These are phyloP conservation scores for Uropsilus gracilis DNA, from an alignment of 2,113 vertebrate genomes.

Conservation along the genomic window DNA sequence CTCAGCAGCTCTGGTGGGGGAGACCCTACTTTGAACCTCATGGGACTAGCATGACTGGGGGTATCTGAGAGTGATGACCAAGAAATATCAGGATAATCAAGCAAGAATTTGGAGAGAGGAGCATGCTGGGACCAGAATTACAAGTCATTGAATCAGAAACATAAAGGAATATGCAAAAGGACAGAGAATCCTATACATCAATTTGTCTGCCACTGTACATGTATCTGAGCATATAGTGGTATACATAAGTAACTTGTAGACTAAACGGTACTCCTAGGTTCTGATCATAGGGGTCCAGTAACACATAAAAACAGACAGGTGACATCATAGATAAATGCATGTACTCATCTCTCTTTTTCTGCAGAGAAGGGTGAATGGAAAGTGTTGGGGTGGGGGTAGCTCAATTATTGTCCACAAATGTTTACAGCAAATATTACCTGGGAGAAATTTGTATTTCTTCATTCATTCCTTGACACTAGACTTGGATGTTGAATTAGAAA, in stretches of 20 bases:
- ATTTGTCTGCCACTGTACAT: neutral
- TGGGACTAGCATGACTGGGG: neutral
- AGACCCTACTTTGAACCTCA: neutral
- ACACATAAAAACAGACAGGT: neutral
- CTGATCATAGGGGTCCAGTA: neutral
- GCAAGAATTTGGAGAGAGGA: neutral
- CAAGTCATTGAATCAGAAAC: neutral
- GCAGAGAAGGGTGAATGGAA: neutral
- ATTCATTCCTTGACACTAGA: neutral
- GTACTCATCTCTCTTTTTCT: no score
- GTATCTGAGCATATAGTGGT: neutral
- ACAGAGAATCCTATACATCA: neutral
- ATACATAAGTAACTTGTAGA: neutral
- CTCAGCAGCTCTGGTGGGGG: neutral
- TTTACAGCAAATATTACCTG: neutral
- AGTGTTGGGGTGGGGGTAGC: neutral
- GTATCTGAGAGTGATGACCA: neutral
- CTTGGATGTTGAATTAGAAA: neutral
- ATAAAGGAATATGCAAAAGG: neutral
- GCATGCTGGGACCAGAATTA: neutral
- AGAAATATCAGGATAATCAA: neutral
- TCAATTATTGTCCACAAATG: neutral
- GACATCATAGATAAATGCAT: neutral
- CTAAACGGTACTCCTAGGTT: neutral
- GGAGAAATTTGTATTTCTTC: neutral